Base-by-base conservation (phyloP, 2,888 invertebrate genomes). In the Drosophila buzzatii region DNA sequence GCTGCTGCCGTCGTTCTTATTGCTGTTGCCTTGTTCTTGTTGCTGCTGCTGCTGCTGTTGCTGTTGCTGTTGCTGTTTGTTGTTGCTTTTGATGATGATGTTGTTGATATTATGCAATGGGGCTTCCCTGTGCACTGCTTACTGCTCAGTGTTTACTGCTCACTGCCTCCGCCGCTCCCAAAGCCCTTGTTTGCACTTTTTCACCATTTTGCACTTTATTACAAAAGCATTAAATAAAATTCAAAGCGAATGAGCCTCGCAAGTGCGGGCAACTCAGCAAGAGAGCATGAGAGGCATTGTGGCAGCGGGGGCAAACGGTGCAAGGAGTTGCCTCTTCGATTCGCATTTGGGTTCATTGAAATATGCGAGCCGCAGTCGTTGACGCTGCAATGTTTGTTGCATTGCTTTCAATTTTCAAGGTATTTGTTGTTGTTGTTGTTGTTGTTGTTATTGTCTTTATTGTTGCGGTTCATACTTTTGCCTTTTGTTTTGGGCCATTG, bases 181-280 rank as follows among this genome's bases (percentile, higher is more conserved):
- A 23, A 44, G 76, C 78, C 76, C 78, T 82, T 86, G 88, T 86
- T 88, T 90, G 89, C 85, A 90, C 89, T 86, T 86, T 86, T 86
- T 89, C 89, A 76, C 82, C 89, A 90, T 87, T 87, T 87, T 90
- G 83, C 87, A 87, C 87, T 87, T 86, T 87, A 90, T 87, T 87
- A 87, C 90, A 87, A 87, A 87, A 89, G 89, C 90, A 90, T 90
- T 87, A 90, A 87, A 90, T 87, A 83, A 87, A 87, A 87, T 87
- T 85, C 89, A 87, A 87, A 87, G 90, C 86, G 89, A 90, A 90
- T 77, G 89, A 73, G 85, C 65, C 77, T 68, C 77, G 69, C 64
- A 61, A 73, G 69, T 69, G 67, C 66, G 59, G 58, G 57, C 60
- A 27, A 35, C 62, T 57, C 68, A 55, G 62, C 49, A 68, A 61